Conservation (phyloP, 2,113 vertebrate species). For the Equus quagga region DNA sequence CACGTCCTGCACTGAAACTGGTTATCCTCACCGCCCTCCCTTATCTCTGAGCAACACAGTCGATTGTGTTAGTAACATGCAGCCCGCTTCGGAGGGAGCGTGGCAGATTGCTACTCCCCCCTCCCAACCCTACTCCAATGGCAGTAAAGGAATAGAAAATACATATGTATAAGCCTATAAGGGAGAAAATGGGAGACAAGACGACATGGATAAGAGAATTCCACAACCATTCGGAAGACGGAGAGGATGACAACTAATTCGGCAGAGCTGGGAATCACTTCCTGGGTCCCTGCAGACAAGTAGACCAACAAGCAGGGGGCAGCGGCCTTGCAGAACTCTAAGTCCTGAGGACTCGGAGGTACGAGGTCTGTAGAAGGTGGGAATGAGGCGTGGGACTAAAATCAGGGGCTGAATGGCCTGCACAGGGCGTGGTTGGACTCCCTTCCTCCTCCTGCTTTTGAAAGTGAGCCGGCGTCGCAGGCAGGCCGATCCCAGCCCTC, state of each 20-base stretch:
- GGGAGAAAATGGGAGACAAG: background rate
- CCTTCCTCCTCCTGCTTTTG: background rate
- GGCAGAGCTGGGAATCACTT: background rate
- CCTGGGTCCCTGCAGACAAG: background rate
- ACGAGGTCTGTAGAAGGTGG: background rate
- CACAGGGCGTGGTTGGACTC: rapidly evolving
- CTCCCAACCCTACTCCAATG: background rate
- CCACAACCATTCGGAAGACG: background rate
- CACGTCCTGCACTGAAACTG: rapidly evolving
- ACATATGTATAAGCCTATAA: background rate
- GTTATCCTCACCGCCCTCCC: background rate
- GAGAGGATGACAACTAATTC: background rate
- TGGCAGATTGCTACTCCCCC: background rate
- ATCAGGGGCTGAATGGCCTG: background rate
- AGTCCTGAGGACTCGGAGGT: background rate
- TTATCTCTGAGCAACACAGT: background rate
- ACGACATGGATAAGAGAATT: background rate
- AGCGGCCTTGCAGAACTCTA: rapidly evolving
- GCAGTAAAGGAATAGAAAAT: background rate
- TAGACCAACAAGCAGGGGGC: background rate
- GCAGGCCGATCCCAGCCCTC: background rate
- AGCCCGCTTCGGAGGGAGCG: background rate
- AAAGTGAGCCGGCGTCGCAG: background rate
- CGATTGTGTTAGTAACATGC: background rate
- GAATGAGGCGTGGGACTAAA: background rate